Percentiles rank a stretch among this genome's conserved stretches.
phyloP scores from a whole-genome alignment of 1,140 invertebrate species.

The Drosophila bocki region DNA sequence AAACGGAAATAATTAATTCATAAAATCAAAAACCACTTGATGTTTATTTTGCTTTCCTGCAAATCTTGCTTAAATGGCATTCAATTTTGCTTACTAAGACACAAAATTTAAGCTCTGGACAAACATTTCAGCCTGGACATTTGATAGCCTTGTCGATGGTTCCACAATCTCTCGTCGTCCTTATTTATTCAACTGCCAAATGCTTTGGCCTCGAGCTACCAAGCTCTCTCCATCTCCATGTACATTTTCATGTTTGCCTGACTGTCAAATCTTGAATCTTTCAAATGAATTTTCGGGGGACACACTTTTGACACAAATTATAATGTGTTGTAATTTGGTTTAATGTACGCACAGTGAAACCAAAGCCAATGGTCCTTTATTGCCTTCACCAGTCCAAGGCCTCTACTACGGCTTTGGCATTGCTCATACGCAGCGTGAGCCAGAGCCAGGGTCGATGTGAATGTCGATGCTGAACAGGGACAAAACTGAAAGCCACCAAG shows the following conservation, averaged over 20 bases:
- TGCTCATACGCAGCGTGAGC: constrained; percentile 50
- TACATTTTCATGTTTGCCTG: constrained; percentile 34
- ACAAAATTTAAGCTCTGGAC: constrained; percentile 14
- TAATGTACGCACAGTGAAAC: constrained; percentile 52
- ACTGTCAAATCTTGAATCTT: constrained; percentile 30
- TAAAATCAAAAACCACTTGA: not conserved
- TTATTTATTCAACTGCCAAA: constrained; percentile 38
- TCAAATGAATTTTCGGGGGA: constrained; percentile 46
- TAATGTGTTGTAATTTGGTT: constrained; percentile 66
- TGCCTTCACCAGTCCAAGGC: constrained; percentile 1
- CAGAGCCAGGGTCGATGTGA: constrained; percentile 8
- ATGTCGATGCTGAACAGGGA: not conserved
- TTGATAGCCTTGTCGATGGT: constrained; percentile 14
- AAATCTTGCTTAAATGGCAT: constrained; percentile 12
- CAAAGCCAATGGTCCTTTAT: constrained; percentile 17
- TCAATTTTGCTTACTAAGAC: constrained; percentile 12
- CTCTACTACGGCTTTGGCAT: constrained; percentile 18
- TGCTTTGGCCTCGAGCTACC: constrained; percentile 18
- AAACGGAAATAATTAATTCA: not conserved
- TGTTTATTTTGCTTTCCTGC: not conserved
- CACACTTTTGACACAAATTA: constrained; percentile 55
- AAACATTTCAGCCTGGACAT: constrained; percentile 13
- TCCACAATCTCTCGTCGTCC: constrained; percentile 13
- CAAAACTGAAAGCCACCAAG: constrained; percentile 4
- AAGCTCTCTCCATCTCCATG: constrained; percentile 3